Evolutionary conservation across 1,140 invertebrate genomes (phyloP).

Genomic region (Pseudomyrmex gracilis): DNA sequence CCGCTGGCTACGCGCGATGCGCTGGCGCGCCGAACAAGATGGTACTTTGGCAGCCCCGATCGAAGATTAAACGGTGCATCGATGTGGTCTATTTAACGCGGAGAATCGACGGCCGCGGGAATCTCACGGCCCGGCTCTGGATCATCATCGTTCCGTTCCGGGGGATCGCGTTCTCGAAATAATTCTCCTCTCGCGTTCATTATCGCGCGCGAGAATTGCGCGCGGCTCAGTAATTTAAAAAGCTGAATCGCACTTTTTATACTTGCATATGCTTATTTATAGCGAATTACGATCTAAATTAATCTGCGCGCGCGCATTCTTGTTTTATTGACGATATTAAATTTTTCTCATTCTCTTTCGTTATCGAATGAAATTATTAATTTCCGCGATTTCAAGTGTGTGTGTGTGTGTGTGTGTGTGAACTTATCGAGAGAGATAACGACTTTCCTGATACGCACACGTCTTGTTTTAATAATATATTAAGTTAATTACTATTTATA

Average conservation of each 20-base stretch:
- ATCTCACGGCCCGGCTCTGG: background rate
- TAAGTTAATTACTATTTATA: background rate
- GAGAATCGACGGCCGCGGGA: conserved; percentile 15
- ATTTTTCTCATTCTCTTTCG: too few species aligned
- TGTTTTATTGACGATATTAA: too few species aligned
- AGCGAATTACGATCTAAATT: background rate
- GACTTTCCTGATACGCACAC: too few species aligned
- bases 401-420: too few species aligned
- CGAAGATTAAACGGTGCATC: conserved; percentile 61
- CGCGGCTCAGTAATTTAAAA: background rate
- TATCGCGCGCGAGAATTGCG: background rate
- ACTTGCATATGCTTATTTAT: background rate
- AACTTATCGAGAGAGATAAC: background rate
- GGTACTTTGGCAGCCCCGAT: conserved; percentile 57
- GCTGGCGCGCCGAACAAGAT: background rate
- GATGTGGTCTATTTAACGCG: conserved; percentile 72
- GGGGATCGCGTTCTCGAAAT: background rate
- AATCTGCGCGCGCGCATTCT: background rate
- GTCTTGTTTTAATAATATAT: background rate
- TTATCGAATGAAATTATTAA: background rate
- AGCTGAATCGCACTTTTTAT: background rate
- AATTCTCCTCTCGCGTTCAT: background rate
- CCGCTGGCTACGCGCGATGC: background rate
- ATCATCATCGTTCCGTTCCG: background rate
- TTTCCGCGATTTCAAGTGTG: background rate